Conservation (phyloP, 30 jellyfish, hydroid and myxozoan species). For the Cassiopea andromeda region DNA sequence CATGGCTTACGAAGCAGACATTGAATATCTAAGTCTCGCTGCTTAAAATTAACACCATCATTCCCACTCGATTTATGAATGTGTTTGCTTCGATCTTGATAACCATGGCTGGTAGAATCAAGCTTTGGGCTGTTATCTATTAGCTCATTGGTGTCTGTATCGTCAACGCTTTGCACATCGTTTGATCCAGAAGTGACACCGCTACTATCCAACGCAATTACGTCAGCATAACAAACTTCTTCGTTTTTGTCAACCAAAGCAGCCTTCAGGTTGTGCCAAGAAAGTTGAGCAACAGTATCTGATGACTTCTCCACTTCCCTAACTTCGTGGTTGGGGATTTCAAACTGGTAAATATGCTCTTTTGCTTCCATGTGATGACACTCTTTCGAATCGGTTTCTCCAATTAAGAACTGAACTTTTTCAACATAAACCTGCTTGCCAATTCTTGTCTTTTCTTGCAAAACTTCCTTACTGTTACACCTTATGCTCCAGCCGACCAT, state of each 20-base stretch:
- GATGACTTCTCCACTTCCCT: background rate
- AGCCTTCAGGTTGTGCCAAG: slow-evolving; percentile 59
- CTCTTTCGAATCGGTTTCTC: slow-evolving; percentile 33
- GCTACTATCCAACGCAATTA: background rate
- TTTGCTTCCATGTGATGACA: slow-evolving; percentile 14
- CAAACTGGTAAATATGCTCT: slow-evolving; percentile 33
- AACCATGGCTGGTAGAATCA: background rate
- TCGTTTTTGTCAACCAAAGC: slow-evolving; percentile 39
- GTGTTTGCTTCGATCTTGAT: background rate
- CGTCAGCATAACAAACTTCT: slow-evolving; percentile 22
- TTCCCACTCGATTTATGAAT: background rate
- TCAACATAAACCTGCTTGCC: slow-evolving; percentile 63
- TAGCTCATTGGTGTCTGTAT: background rate
- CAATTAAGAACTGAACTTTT: slow-evolving; percentile 33
- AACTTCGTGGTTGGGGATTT: slow-evolving; percentile 9
- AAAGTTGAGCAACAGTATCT: slow-evolving; percentile 24
- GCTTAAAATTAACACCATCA: background rate
- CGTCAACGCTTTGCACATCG: background rate
- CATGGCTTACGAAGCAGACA: slow-evolving; percentile 23
- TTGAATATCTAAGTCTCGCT: slow-evolving; percentile 3
- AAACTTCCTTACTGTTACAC: slow-evolving; percentile 18
- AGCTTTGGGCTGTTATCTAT: background rate
- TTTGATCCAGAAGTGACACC: background rate
- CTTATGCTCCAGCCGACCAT: slow-evolving; percentile 66
- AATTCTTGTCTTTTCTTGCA: slow-evolving; percentile 29